Evolutionary conservation across 2,113 vertebrate species (phyloP).

Genomic region (Alethe castanea): DNA sequence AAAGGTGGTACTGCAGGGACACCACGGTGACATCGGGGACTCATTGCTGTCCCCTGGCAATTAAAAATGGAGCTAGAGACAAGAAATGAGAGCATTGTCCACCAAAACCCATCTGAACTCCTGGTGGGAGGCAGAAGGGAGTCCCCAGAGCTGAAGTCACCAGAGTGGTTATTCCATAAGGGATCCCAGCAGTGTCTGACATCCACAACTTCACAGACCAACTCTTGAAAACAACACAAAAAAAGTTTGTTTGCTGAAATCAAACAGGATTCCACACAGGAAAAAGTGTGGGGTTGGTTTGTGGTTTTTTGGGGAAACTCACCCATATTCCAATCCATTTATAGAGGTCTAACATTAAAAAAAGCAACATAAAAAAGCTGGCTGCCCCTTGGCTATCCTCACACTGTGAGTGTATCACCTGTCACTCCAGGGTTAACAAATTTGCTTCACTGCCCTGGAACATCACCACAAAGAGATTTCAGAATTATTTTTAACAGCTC

Average conservation of each 20-base stretch:
- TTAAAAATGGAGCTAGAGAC: background rate
- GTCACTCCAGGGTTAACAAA: background rate
- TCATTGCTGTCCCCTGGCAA: background rate
- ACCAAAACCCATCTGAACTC: background rate
- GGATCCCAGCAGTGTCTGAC: background rate
- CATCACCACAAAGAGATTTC: background rate
- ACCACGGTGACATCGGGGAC: rapidly evolving
- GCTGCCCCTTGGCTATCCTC: background rate
- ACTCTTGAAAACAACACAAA: background rate
- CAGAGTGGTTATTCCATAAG: background rate
- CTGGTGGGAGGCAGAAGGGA: background rate
- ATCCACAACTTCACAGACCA: background rate
- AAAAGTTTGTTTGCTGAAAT: background rate
- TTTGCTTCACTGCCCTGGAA: background rate
- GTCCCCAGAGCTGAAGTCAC: background rate
- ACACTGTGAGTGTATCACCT: background rate
- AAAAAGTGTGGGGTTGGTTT: background rate
- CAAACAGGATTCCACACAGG: background rate
- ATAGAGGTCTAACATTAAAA: background rate
- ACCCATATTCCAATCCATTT: background rate
- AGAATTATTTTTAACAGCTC: background rate
- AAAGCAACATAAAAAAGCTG: background rate
- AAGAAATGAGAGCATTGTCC: rapidly evolving
- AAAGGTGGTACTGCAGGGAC: background rate
- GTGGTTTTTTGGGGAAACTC: background rate